Evolutionary conservation across 2,888 invertebrate species (phyloP).

Genomic region (Laspeyria flexula): DNA sequence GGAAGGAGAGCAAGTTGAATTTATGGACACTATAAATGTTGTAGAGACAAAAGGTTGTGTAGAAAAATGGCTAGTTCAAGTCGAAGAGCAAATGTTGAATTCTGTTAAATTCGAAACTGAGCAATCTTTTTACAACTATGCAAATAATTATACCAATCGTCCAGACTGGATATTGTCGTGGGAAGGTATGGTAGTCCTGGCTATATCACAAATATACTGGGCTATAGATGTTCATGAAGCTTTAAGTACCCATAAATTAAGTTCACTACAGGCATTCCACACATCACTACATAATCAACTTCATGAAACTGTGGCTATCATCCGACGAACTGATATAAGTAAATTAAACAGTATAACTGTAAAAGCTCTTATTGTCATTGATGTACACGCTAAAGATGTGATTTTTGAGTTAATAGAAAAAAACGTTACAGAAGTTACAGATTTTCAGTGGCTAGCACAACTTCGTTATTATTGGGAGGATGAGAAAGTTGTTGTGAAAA

Average conservation of each 20-base stretch:
- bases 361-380: slow-evolving; percentile 93
- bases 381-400: slow-evolving; percentile 94
- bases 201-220: slow-evolving; percentile 94
- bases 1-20: slow-evolving; percentile 89
- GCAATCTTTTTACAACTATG: slow-evolving; percentile 88
- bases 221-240: slow-evolving; percentile 91
- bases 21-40: slow-evolving; percentile 88
- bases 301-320: slow-evolving; percentile 90
- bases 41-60: slow-evolving; percentile 92
- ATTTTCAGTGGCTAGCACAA: slow-evolving; percentile 95
- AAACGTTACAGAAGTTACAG: slow-evolving; percentile 88
- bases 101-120: slow-evolving; percentile 90
- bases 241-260: slow-evolving; percentile 85
- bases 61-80: slow-evolving; percentile 94
- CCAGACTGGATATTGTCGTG: slow-evolving; percentile 91
- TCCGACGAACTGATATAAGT: slow-evolving; percentile 89
- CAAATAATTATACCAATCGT: slow-evolving; percentile 81
- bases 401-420: slow-evolving; percentile 88
- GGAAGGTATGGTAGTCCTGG: slow-evolving; percentile 94
- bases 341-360: slow-evolving; percentile 91
- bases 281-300: slow-evolving; percentile 87
- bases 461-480: slow-evolving; percentile 93
- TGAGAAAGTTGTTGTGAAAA: slow-evolving; percentile 88
- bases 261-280: slow-evolving; percentile 85
- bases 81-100: slow-evolving; percentile 92